phyloP scores from a whole-genome alignment of 53 echinoderm and acorn worm species.

The Glandiceps talaboti region DNA sequence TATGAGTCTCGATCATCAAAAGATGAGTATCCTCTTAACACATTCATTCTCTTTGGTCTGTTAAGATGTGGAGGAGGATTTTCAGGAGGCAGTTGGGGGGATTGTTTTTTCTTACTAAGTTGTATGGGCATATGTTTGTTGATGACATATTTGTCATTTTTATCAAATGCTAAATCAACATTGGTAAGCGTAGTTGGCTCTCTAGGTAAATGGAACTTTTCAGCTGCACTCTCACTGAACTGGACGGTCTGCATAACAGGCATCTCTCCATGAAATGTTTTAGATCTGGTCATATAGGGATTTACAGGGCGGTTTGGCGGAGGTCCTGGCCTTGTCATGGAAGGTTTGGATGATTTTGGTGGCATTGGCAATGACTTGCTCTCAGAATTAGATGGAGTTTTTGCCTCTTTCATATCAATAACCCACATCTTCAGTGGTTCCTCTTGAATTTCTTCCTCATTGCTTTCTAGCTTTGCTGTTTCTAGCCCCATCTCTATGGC shows the following conservation, averaged over 20 bases:
- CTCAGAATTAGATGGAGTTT: too few relatives aligned
- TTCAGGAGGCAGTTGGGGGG: not conserved
- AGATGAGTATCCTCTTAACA: conserved; percentile 6
- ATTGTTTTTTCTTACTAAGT: conserved; percentile 10
- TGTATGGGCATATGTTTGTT: conserved; percentile 35
- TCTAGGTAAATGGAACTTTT: not conserved
- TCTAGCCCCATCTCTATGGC: not conserved
- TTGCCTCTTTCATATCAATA: too few relatives aligned
- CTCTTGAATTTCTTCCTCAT: not conserved
- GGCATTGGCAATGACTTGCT: not conserved
- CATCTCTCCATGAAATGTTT: not conserved
- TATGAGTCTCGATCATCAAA: not conserved
- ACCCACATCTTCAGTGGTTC: too few relatives aligned
- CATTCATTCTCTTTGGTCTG: conserved; percentile 7
- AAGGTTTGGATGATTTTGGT: not conserved
- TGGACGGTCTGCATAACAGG: not conserved
- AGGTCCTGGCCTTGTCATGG: not conserved
- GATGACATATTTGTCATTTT: conserved; percentile 8
- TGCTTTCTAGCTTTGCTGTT: not conserved
- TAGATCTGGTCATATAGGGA: not conserved
- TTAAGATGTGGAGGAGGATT: not conserved
- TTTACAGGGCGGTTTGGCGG: not conserved
- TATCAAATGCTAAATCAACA: not conserved
- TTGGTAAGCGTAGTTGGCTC: not conserved
- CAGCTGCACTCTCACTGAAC: not conserved